phyloP scores from a whole-genome alignment of 2,113 vertebrate genomes.

The Sakesphorus luctuosus region DNA sequence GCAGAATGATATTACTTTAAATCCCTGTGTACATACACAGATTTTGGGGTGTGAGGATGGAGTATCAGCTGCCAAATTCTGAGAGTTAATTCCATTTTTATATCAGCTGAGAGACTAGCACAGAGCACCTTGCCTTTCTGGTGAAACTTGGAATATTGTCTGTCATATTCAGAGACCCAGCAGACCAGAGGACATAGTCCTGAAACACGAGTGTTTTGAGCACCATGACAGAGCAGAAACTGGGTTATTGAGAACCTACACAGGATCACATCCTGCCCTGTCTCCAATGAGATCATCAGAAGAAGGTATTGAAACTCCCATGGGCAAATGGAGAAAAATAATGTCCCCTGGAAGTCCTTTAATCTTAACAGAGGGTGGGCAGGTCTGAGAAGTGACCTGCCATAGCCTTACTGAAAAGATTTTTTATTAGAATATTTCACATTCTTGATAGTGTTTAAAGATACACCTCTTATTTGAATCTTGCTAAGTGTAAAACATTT shows the following conservation, averaged over 20 bases:
- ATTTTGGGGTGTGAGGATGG: not conserved
- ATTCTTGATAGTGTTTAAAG: not conserved
- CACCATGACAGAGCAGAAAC: not conserved
- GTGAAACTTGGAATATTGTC: accelerated
- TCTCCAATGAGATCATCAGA: not conserved
- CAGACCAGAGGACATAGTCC: accelerated
- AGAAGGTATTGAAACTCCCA: not conserved
- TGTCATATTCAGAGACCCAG: not conserved
- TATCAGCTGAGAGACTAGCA: not conserved
- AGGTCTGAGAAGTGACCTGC: not conserved
- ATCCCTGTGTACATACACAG: not conserved
- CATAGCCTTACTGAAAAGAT: not conserved
- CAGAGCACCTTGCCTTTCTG: not conserved
- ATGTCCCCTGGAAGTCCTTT: not conserved
- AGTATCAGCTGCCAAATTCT: not conserved
- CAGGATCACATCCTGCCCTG: accelerated
- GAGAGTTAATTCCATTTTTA: not conserved
- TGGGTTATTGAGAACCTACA: not conserved
- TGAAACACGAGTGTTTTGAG: not conserved
- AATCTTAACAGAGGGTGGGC: not conserved
- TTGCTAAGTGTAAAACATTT: not conserved
- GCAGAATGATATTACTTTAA: not conserved
- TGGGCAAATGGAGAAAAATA: not conserved
- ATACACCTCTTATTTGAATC: not conserved
- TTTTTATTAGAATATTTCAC: not conserved